Percentiles rank a stretch among this genome's conserved stretches.
These are phyloP conservation scores for Chelonus insularis DNA, from an alignment of 1,140 invertebrate genomes.

Conservation along the genomic window DNA sequence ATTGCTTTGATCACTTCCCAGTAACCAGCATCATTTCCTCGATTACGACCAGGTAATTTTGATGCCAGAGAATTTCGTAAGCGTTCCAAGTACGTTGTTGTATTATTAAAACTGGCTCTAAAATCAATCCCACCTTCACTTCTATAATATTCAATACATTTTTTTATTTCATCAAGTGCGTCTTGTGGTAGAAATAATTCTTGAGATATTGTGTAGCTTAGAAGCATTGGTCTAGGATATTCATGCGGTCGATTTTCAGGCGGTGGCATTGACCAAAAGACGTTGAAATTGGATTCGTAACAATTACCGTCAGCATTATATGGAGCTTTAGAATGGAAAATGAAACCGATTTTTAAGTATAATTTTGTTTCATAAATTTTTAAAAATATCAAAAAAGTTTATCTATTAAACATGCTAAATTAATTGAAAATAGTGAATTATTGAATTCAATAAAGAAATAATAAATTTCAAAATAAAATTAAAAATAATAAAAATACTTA, in stretches of 20 bases:
- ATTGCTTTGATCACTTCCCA: conserved; percentile 58
- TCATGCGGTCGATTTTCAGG: conserved; percentile 88
- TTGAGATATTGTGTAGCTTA: conserved; percentile 82
- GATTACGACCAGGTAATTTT: conserved; percentile 51
- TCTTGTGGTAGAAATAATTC: conserved; percentile 82
- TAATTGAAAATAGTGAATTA: too few relatives aligned
- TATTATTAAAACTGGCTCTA: conserved; percentile 71
- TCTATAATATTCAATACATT: conserved; percentile 81
- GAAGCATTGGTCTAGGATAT: conserved; percentile 86
- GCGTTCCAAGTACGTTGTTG: conserved; percentile 78
- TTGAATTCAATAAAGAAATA: too few relatives aligned
- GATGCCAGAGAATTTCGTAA: conserved; percentile 53
- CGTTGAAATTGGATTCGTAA: conserved; percentile 78
- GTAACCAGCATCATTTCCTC: conserved; percentile 49
- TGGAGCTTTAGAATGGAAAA: conserved; percentile 67
- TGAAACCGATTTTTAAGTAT: neutral
- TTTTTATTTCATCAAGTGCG: conserved; percentile 82
- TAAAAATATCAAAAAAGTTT: too few relatives aligned
- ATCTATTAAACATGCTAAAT: too few relatives aligned
- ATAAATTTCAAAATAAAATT: too few relatives aligned
- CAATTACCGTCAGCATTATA: conserved; percentile 80
- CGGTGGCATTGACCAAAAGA: conserved; percentile 94
- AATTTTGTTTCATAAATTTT: too few relatives aligned
- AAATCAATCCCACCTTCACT: conserved; percentile 81
- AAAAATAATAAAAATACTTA: conserved; percentile 62